A percentile compares a stretch with the other conserved stretches of the same genome.
phyloP scores from a whole-genome alignment of 2,113 vertebrate species.

The Apodemus speciosus region DNA sequence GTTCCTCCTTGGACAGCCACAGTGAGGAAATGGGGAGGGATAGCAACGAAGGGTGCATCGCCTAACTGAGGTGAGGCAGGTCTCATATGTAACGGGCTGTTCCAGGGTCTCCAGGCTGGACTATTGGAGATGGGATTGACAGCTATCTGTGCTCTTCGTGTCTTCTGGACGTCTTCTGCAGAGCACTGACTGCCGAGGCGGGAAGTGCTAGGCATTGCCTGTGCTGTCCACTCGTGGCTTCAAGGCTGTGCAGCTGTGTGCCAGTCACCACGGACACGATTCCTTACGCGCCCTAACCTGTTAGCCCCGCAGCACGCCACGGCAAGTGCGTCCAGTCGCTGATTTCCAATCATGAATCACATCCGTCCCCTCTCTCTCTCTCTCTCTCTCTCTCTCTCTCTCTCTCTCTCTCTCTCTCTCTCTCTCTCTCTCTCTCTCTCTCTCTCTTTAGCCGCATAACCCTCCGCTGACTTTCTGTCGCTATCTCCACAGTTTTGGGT shows the following conservation, averaged over 20 bases:
- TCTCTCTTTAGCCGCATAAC: not conserved
- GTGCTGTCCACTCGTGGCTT: accelerated
- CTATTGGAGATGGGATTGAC: not conserved
- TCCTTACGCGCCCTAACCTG: not conserved
- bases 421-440: too few relatives aligned
- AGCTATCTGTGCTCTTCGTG: not conserved
- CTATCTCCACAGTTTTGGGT: not conserved
- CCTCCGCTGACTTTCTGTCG: not conserved
- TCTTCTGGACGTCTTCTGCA: not conserved
- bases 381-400: too few relatives aligned
- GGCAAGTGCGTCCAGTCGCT: not conserved
- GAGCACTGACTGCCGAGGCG: not conserved
- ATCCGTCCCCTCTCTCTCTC: not conserved
- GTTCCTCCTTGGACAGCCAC: not conserved
- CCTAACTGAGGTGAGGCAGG: too few relatives aligned
- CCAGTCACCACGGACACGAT: too few relatives aligned
- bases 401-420: too few relatives aligned
- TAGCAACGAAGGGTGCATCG: accelerated
- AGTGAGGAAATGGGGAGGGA: not conserved
- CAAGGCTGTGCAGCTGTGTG: not conserved
- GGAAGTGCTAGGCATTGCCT: accelerated
- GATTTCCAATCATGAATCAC: too few relatives aligned
- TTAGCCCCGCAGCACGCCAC: too few relatives aligned
- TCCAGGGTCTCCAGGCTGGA: not conserved
- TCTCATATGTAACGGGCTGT: not conserved